Conservation (phyloP, 2,113 vertebrate species). For the Ciconia stormi region DNA sequence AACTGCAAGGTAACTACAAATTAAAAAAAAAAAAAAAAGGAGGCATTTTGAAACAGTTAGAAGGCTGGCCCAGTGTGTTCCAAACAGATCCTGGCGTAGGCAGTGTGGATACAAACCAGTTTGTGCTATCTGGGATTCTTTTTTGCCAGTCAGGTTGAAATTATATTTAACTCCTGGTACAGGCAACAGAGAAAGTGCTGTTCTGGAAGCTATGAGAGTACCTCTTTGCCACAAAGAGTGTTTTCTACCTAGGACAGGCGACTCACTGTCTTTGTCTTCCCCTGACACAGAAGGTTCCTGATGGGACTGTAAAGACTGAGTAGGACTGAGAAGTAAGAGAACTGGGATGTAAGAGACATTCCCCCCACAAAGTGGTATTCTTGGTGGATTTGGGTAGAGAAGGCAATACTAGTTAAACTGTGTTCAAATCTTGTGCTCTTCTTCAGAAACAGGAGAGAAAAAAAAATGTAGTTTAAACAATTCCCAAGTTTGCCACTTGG, state of each 20-base stretch:
- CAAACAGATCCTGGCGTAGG: background rate
- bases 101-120: background rate
- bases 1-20: background rate
- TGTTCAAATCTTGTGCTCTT: background rate
- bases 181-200: background rate
- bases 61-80: background rate
- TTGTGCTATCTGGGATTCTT: background rate
- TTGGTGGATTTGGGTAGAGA: background rate
- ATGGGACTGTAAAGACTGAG: background rate
- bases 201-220: background rate
- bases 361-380: background rate
- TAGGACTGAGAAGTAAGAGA: background rate
- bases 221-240: background rate
- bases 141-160: background rate
- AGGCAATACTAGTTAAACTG: background rate
- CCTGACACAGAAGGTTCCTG: background rate
- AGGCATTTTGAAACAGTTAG: background rate
- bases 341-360: background rate
- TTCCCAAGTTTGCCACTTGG: background rate
- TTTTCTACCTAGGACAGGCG: background rate
- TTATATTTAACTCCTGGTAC: background rate
- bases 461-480: background rate
- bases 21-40: no score
- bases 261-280: background rate
- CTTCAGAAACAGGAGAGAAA: background rate